Conservation (phyloP, 2,888 invertebrate species). For the Ditula angustiorana region DNA sequence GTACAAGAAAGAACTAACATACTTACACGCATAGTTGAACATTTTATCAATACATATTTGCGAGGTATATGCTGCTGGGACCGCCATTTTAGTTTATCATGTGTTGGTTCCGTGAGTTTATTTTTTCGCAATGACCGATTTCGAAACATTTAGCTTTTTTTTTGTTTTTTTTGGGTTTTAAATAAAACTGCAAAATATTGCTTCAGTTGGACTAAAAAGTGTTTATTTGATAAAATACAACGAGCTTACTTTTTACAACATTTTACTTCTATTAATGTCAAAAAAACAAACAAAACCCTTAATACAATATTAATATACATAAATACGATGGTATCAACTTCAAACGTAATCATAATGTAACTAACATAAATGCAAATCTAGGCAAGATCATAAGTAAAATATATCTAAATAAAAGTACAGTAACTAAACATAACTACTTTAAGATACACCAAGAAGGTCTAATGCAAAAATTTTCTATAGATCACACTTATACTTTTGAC, state of each 20-base stretch:
- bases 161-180: constrained; percentile 37
- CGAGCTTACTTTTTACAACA: constrained; percentile 86
- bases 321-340: constrained; percentile 85
- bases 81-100: no score
- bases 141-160: no score
- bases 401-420: constrained; percentile 67
- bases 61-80: no score
- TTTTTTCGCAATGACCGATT: no score
- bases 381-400: constrained; percentile 81
- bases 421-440: constrained; percentile 64
- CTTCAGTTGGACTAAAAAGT: constrained; percentile 86
- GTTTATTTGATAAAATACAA: constrained; percentile 86
- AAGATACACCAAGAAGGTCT: constrained; percentile 77
- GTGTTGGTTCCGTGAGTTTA: no score
- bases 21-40: no score
- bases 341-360: constrained; percentile 77
- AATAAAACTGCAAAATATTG: constrained; percentile 79
- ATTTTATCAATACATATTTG: no score
- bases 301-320: constrained; percentile 83
- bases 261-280: constrained; percentile 85
- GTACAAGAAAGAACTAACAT: no score
- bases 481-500: constrained; percentile 84
- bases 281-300: constrained; percentile 85
- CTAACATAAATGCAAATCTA: constrained; percentile 84
- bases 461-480: constrained; percentile 78